These are phyloP conservation scores for Notamacropus eugenii DNA, from an alignment of 2,797 vertebrate species.

Conservation along the genomic window DNA sequence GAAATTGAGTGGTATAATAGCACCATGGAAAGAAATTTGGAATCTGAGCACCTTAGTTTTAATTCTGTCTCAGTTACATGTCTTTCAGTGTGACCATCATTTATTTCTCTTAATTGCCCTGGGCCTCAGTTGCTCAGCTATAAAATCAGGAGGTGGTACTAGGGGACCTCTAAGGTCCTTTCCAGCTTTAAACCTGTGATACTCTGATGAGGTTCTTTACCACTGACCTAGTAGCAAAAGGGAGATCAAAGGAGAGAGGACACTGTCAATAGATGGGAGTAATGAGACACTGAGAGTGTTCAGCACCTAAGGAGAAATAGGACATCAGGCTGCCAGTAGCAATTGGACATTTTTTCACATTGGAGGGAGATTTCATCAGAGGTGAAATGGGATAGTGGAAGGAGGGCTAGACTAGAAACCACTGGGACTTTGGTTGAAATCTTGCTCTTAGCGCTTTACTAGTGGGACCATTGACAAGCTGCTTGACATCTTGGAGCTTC, in stretches of 20 bases:
- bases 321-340: background rate
- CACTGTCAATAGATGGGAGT: background rate
- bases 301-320: background rate
- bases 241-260: background rate
- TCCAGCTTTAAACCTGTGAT: background rate
- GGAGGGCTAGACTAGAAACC: background rate
- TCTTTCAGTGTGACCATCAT: background rate
- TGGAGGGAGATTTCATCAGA: background rate
- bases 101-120: background rate
- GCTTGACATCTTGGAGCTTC: background rate
- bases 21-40: background rate
- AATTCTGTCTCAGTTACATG: too few relatives aligned
- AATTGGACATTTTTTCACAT: background rate
- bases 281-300: background rate
- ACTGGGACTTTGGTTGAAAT: background rate
- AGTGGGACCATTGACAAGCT: background rate
- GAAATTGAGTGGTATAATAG: background rate
- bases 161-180: background rate
- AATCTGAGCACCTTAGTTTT: background rate
- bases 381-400: background rate
- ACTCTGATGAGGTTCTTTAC: background rate
- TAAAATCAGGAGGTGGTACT: background rate
- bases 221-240: background rate
- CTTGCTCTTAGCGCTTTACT: background rate
- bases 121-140: background rate